A percentile compares a stretch with the other conserved stretches of the same genome.
phyloP scores from a whole-genome alignment of 2,113 vertebrate genomes.

The Leucosticte australis region DNA sequence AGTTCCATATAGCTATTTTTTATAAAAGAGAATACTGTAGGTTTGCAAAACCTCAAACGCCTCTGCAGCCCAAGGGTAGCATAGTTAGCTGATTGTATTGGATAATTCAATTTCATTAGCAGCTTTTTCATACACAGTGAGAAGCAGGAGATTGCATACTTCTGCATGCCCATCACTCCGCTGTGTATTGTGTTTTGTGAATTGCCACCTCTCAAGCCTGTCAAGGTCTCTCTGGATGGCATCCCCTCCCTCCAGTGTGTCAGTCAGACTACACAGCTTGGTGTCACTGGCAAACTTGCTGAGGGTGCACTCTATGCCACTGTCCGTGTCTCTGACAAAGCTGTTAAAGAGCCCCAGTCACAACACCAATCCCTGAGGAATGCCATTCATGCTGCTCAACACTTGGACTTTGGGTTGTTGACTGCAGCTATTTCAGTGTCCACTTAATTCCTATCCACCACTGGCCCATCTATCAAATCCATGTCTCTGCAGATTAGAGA shows the following conservation, averaged over 20 bases:
- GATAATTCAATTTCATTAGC: neutral
- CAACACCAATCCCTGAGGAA: neutral
- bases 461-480: neutral
- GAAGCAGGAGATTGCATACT: neutral
- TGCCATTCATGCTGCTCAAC: fast-evolving
- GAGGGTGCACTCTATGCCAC: neutral
- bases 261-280: neutral
- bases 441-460: neutral
- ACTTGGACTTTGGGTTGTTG: neutral
- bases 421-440: neutral
- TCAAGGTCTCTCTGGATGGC: neutral
- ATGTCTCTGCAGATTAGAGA: neutral
- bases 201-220: neutral
- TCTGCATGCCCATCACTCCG: neutral
- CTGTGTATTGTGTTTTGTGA: neutral
- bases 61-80: neutral
- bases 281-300: neutral
- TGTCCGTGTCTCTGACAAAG: neutral
- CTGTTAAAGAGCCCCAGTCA: neutral
- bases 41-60: neutral
- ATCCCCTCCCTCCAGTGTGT: fast-evolving
- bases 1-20: neutral
- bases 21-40: neutral
- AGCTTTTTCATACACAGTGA: neutral
- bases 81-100: neutral